These are phyloP conservation scores for Eupithecia tripunctaria DNA, from an alignment of 2,888 invertebrate genomes.

Conservation along the genomic window DNA sequence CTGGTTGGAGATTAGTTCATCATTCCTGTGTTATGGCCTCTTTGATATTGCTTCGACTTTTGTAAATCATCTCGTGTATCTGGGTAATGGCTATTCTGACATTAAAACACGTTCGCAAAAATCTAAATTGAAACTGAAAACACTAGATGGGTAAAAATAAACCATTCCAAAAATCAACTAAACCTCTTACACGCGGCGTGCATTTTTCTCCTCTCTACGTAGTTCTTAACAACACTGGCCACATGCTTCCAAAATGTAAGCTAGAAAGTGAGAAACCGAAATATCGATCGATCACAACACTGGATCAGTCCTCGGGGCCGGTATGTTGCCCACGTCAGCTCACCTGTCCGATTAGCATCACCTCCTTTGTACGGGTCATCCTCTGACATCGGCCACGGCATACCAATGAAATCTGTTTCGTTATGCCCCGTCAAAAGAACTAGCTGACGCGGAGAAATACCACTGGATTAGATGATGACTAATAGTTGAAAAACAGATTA, in stretches of 20 bases:
- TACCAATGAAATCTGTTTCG: slow-evolving; percentile 79
- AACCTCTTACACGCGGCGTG: too few species aligned
- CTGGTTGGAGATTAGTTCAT: slow-evolving; percentile 31
- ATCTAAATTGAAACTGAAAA: not conserved
- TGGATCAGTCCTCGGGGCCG: slow-evolving; percentile 47
- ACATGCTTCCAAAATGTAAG: slow-evolving; percentile 30
- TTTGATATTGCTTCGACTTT: slow-evolving; percentile 3
- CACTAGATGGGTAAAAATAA: too few species aligned
- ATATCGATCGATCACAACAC: slow-evolving; percentile 68
- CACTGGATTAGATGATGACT: slow-evolving; percentile 75
- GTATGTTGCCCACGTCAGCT: slow-evolving; percentile 66
- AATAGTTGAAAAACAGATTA: slow-evolving; percentile 50
- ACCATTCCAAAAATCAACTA: too few species aligned
- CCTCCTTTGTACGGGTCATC: slow-evolving; percentile 76
- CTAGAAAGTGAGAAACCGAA: slow-evolving; percentile 56
- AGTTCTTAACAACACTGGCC: not conserved
- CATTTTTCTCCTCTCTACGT: too few species aligned
- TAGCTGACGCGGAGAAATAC: slow-evolving; percentile 71
- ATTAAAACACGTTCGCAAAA: not conserved
- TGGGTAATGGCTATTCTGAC: not conserved
- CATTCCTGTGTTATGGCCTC: slow-evolving; percentile 26
- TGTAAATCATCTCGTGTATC: not conserved
- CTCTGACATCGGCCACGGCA: slow-evolving; percentile 62
- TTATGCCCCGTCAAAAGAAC: slow-evolving; percentile 76
- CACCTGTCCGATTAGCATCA: slow-evolving; percentile 83